These are phyloP conservation scores for Sycophaga agraensis DNA, from an alignment of 1,140 invertebrate genomes.

Conservation along the genomic window DNA sequence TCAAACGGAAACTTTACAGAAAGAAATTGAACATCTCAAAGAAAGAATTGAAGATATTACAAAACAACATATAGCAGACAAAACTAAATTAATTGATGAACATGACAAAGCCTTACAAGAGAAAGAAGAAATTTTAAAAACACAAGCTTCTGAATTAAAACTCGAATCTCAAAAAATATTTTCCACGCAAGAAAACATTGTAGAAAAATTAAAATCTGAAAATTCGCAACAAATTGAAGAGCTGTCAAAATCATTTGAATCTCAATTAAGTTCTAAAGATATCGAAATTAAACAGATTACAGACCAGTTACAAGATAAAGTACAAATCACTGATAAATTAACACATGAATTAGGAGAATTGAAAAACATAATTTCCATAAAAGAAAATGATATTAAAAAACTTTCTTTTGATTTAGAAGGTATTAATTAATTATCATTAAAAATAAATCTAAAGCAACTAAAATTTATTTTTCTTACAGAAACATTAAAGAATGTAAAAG, in stretches of 20 bases:
- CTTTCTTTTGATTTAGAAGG: conserved; percentile 40
- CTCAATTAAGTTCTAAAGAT: conserved; percentile 57
- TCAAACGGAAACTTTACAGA: conserved; percentile 43
- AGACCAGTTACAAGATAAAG: conserved; percentile 49
- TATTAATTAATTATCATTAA: conserved; percentile 25
- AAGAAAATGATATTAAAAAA: conserved; percentile 40
- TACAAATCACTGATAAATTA: conserved; percentile 56
- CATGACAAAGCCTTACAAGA: conserved; percentile 42
- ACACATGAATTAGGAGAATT: conserved; percentile 46
- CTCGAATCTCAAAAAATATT: conserved; percentile 39
- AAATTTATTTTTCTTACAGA: conserved; percentile 33
- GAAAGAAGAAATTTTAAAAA: conserved; percentile 42
- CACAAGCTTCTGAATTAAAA: conserved; percentile 42
- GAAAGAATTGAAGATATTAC: conserved; percentile 42
- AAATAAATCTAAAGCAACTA: background rate
- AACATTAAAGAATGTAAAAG: conserved; percentile 33
- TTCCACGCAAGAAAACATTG: conserved; percentile 31
- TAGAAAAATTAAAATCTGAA: conserved; percentile 46
- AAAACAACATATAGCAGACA: conserved; percentile 36
- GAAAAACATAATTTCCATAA: conserved; percentile 32
- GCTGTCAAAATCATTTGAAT: conserved; percentile 48
- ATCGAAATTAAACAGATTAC: conserved; percentile 50
- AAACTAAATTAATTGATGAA: conserved; percentile 34
- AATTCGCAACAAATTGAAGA: conserved; percentile 58
- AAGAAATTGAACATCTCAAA: conserved; percentile 52